A percentile compares a stretch with the other conserved stretches of the same genome.
These are phyloP conservation scores for Glaucomys volans DNA, from an alignment of 2,113 vertebrate genomes.

Conservation along the genomic window DNA sequence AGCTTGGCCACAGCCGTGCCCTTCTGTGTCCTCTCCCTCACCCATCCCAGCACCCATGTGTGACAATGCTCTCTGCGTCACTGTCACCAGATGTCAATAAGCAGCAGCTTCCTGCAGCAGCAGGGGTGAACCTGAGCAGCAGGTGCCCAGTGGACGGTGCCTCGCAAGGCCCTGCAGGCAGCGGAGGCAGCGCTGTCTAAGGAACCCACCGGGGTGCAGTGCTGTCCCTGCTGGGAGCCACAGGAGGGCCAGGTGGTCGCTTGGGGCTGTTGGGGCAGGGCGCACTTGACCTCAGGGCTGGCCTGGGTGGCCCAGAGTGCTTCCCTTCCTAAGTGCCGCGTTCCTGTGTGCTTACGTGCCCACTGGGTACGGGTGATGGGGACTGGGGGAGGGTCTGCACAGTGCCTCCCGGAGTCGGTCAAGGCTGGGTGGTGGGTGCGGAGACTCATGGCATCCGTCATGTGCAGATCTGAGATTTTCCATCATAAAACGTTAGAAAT, in stretches of 20 bases:
- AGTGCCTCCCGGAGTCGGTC: no score
- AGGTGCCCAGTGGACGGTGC: accelerated
- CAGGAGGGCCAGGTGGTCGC: accelerated
- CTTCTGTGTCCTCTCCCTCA: no score
- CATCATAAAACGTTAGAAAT: background rate
- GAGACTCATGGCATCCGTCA: background rate
- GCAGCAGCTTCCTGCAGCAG: accelerated
- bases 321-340: background rate
- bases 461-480: background rate
- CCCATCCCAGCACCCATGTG: no score
- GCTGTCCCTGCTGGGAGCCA: accelerated
- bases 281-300: background rate
- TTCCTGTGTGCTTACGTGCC: no score
- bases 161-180: accelerated
- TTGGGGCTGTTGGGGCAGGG: background rate
- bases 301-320: no score
- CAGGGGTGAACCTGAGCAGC: accelerated
- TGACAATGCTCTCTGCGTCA: accelerated
- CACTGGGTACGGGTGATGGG: no score
- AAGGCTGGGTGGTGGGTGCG: no score
- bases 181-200: accelerated
- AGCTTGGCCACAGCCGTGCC: background rate
- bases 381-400: no score
- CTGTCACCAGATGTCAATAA: accelerated
- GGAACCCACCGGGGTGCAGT: accelerated